These are phyloP conservation scores for Moxostoma hubbsi DNA, from an alignment of 2,797 vertebrate genomes.

Conservation along the genomic window DNA sequence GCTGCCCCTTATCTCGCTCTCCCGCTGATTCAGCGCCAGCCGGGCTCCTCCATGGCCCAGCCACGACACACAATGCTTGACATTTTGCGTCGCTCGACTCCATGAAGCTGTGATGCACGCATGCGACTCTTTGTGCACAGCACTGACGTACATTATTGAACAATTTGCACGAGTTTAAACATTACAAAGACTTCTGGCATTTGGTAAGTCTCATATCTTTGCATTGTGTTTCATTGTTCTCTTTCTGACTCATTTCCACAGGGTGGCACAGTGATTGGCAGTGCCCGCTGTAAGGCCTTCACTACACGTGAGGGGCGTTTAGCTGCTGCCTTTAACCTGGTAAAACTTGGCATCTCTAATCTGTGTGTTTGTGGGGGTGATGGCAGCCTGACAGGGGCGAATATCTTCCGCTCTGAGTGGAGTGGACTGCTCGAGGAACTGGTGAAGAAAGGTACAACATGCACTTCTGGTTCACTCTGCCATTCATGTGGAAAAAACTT, in stretches of 20 bases:
- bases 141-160: neutral
- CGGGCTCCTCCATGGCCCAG: too few relatives aligned
- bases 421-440: slow-evolving; percentile 86
- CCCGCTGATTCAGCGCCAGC: too few relatives aligned
- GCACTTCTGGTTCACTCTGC: neutral
- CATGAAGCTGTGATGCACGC: neutral
- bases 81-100: neutral
- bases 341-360: slow-evolving; percentile 92
- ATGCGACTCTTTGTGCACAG: neutral
- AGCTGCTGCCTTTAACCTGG: slow-evolving; percentile 87
- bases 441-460: slow-evolving; percentile 78
- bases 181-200: neutral
- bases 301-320: slow-evolving; percentile 85
- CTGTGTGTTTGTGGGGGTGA: slow-evolving; percentile 95
- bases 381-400: slow-evolving; percentile 93
- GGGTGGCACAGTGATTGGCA: slow-evolving; percentile 95
- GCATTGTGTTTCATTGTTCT: neutral
- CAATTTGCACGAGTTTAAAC: neutral
- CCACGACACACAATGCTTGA: neutral
- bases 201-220: too few relatives aligned
- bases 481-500: neutral
- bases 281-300: slow-evolving; percentile 92
- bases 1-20: too few relatives aligned
- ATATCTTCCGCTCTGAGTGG: slow-evolving; percentile 94
- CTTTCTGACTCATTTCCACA: slow-evolving; percentile 58